Conservation (phyloP, 2,797 vertebrate genomes). For the Rhynchonycteris naso region DNA sequence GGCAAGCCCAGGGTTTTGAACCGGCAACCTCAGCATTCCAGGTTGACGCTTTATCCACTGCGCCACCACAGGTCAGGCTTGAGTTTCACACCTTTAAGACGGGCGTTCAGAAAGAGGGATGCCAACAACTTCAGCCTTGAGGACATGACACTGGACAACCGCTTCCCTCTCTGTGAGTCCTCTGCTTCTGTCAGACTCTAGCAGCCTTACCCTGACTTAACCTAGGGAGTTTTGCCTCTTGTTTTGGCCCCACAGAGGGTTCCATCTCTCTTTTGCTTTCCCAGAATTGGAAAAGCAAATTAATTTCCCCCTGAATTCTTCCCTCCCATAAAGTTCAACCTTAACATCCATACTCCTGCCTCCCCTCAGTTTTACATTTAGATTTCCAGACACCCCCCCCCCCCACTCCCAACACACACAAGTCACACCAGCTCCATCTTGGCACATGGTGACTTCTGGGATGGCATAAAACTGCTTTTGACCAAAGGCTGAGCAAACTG, state of each 20-base stretch:
- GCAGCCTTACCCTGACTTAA: not conserved
- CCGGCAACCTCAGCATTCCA: too few relatives aligned
- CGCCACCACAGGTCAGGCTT: too few relatives aligned
- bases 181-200: not conserved
- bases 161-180: not conserved
- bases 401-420: not conserved
- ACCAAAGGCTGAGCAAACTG: not conserved
- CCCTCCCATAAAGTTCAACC: not conserved
- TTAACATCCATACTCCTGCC: not conserved
- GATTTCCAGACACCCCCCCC: not conserved
- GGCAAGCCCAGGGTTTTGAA: too few relatives aligned
- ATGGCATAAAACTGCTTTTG: not conserved
- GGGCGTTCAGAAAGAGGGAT: not conserved
- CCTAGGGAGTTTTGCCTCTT: not conserved
- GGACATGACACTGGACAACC: not conserved
- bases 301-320: not conserved
- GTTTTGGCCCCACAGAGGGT: not conserved
- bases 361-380: not conserved
- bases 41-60: too few relatives aligned
- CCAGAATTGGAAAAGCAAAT: too few relatives aligned
- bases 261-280: slow-evolving; percentile 32
- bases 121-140: not conserved
- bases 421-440: not conserved
- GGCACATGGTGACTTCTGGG: not conserved
- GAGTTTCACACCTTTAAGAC: not conserved